These are phyloP conservation scores for Macrosteles quadrilineatus DNA, from an alignment of 1,140 invertebrate species.

Conservation along the genomic window DNA sequence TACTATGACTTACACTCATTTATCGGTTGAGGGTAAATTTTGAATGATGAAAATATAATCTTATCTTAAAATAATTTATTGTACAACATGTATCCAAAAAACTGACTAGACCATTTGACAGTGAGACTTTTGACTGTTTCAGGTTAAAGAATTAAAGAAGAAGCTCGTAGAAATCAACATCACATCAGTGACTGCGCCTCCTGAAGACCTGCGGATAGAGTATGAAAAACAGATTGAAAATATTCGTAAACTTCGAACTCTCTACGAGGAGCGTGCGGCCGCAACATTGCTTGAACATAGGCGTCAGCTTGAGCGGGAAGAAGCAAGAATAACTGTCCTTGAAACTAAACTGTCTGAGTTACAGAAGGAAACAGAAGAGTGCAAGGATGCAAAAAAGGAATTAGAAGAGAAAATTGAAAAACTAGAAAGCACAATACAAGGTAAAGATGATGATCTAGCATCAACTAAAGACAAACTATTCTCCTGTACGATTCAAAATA, in stretches of 20 bases:
- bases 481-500: constrained; percentile 65
- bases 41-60: no score
- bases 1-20: no score
- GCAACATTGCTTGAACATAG: constrained; percentile 41
- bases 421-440: constrained; percentile 58
- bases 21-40: no score
- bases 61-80: no score
- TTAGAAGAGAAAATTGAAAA: constrained; percentile 58
- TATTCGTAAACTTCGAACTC: constrained; percentile 60
- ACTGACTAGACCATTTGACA: no score
- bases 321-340: constrained; percentile 42
- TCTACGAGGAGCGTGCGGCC: constrained; percentile 44
- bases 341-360: constrained; percentile 41
- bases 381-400: constrained; percentile 55
- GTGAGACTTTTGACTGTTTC: no score
- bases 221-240: constrained; percentile 75
- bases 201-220: constrained; percentile 67
- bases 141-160: constrained; percentile 58
- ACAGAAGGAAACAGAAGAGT: constrained; percentile 36
- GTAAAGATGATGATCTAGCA: constrained; percentile 59
- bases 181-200: constrained; percentile 59
- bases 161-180: constrained; percentile 65
- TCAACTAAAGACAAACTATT: constrained; percentile 67
- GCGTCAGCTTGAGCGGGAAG: constrained; percentile 49
- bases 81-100: no score